Evolutionary conservation across 2,888 invertebrate genomes (phyloP), one percentile per base, ranked within the genome.

Genomic region (Drosophila mayaguana): DNA sequence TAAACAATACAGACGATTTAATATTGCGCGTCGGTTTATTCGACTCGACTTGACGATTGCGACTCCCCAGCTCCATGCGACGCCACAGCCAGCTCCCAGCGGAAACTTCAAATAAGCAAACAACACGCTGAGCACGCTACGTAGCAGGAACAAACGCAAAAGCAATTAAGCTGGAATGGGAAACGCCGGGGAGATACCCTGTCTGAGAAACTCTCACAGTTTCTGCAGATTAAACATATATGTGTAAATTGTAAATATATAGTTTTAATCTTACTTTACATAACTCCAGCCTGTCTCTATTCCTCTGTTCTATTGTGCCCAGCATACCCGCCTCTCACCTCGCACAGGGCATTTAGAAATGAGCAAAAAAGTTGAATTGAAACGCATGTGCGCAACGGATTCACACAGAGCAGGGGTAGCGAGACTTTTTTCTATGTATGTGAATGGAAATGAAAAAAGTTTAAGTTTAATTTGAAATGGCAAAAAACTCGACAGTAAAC

Each of bases 1-100:
- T 86, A 88, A 86, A 86, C 85, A 86, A 86, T 86, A 88, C 87
- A 86, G 80, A 86, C 85, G 85, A 86, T 86, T 86, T 88, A 86
- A 88, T 88, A 85, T 88, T 85, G 87, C 80, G 75, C 80, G 87
- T 82, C 81, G 77, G 83, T 82, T 87, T 84, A 72, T 45, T 48
- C 57, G 38, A 28, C 53, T 54, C 63, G 42, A 55, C 63, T 63
- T 73, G 57, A 69, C 64, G 74, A 75, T 75, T 62, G 72, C 28
- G 59, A 67, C 67, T 67, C 77, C 75, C 75, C 63, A 72, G 78
- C 46, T 72, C 57, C 67, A 60, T 60, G 72, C 78, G 63, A 55
- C 40, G 56, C 78, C 45, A 36, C 63, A 48, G 66, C 66, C 75
- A 16, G 34, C 53, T 53, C 80, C 72, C 80, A 68, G 67, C 68